Conservation (phyloP, 2,797 vertebrate species). For the Myoxocephalus aenaeus region DNA sequence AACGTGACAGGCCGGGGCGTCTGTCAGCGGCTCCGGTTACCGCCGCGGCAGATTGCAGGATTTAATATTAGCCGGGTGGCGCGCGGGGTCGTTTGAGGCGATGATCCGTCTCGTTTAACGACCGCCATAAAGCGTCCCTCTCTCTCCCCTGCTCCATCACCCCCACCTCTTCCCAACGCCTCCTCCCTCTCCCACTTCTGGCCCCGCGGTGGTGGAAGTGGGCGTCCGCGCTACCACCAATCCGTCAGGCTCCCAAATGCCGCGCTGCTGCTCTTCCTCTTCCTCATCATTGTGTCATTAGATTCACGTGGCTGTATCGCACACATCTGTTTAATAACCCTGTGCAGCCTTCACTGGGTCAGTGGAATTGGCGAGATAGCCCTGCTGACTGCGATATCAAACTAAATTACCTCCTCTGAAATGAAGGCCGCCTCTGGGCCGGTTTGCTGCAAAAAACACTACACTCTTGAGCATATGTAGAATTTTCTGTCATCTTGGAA, state of each 20-base stretch:
- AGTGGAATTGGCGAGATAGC: slow-evolving; percentile 35
- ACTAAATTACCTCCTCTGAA: slow-evolving; percentile 28
- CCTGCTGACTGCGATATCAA: slow-evolving; percentile 39
- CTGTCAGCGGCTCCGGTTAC: slow-evolving; percentile 61
- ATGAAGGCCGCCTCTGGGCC: slow-evolving; percentile 41
- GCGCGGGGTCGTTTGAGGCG: slow-evolving; percentile 71
- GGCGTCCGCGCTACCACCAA: slow-evolving; percentile 40
- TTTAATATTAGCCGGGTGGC: slow-evolving; percentile 71
- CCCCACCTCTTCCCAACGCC: not conserved
- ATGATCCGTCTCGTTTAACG: slow-evolving; percentile 80
- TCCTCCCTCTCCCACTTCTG: slow-evolving; percentile 8
- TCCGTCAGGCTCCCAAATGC: slow-evolving; percentile 31
- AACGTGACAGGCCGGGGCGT: slow-evolving; percentile 60
- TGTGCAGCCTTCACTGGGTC: slow-evolving; percentile 36
- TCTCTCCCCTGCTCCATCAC: slow-evolving; percentile 47
- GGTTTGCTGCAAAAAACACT: not conserved
- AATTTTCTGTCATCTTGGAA: slow-evolving; percentile 21
- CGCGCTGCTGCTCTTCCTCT: slow-evolving; percentile 10
- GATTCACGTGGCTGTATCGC: slow-evolving; percentile 41
- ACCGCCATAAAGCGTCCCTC: slow-evolving; percentile 70
- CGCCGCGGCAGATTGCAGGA: slow-evolving; percentile 66
- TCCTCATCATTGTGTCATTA: slow-evolving; percentile 52
- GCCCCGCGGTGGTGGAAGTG: slow-evolving; percentile 46
- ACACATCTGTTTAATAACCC: slow-evolving; percentile 55
- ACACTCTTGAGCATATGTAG: not conserved